Base-by-base conservation (phyloP, 2,113 vertebrate species). In the Cettia cetti region DNA sequence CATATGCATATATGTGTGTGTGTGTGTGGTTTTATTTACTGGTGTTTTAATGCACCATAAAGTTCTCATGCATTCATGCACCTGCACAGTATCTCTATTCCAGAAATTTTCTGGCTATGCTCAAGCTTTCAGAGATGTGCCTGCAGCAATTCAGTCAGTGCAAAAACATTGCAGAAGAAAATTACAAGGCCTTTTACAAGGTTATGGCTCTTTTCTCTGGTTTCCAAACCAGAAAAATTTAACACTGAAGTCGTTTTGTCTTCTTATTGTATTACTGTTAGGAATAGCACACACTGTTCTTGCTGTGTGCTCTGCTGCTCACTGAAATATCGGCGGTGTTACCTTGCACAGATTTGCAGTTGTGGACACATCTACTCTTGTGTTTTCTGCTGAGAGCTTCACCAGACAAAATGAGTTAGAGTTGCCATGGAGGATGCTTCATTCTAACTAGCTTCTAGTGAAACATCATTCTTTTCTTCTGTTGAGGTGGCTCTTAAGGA, bases 341-440 rank as follows among this genome's bases (percentile, higher is more conserved):
- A 71, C 13, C 5, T 13, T 3, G 16, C 17, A 64, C 2, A 4
- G 23, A 33, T 69, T 72, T 28, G 9, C 0, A 2, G 28, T 28
- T 54, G 28, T 30, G 39, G 47, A 63, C 28, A 35, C 49, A 61
- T 27, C 33, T 57, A 11, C 31, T 45, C 28, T 8, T 20, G 18
- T 5, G 6, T 72, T 82, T 85, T 75, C 47, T 66, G 23, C 75
- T 47, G 60, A 63, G n/a, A 78, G 10, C 15, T 69, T 75, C 45
- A 37, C 16, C 40, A 60, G 40, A n/a, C n/a, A 86, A 61, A 75
- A 52, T 39, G 5, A 47, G 26, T 37, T 65, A 22, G 63, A 63
- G 50, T 42, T 74, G 37, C 37, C 50, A 52, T n/a, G 23, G 45
- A 65, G n/a, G 56, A 45, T 26, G 7, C 7, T 27, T 82, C 31